Percentiles rank a stretch among this genome's conserved stretches.
Evolutionary conservation across 2,888 invertebrate genomes (phyloP).

Genomic region (Drosophila parthenogenetica): DNA sequence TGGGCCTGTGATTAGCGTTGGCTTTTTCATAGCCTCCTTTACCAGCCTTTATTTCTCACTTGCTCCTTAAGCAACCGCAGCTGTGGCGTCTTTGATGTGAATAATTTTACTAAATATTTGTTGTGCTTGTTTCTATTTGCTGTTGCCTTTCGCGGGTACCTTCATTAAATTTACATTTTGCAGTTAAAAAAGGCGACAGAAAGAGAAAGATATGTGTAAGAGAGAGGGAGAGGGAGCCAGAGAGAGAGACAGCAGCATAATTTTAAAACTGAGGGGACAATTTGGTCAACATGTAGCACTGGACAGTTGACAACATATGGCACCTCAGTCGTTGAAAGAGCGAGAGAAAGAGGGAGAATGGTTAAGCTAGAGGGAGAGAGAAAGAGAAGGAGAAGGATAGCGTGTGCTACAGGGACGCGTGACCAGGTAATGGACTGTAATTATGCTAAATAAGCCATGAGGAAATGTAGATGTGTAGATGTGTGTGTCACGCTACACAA

Average conservation of each 20-base stretch:
- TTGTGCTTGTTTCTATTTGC: constrained; percentile 11
- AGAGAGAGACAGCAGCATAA: background rate
- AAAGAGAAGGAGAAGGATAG: background rate
- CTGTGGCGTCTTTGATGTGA: constrained; percentile 69
- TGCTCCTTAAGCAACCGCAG: constrained; percentile 53
- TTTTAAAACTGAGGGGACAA: constrained; percentile 17
- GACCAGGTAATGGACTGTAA: constrained; percentile 77
- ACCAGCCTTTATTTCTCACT: background rate
- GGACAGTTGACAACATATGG: constrained; percentile 75
- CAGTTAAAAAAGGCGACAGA: constrained; percentile 32
- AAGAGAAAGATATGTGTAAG: background rate
- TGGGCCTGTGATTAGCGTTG: constrained; percentile 56
- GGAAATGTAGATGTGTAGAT: constrained; percentile 59
- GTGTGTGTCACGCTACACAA: constrained; percentile 46
- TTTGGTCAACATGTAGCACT: constrained; percentile 52
- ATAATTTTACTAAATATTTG: constrained; percentile 68
- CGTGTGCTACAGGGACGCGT: constrained; percentile 46
- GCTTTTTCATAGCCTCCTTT: constrained; percentile 33
- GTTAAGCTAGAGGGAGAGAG: background rate
- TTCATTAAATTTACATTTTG: constrained; percentile 75
- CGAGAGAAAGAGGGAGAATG: constrained; percentile 1
- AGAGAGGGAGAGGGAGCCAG: background rate
- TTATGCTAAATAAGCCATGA: constrained; percentile 77
- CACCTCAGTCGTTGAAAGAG: constrained; percentile 34
- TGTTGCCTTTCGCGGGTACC: constrained; percentile 41